Conservation (phyloP, 2,888 invertebrate genomes). For the Gortyna flavago region DNA sequence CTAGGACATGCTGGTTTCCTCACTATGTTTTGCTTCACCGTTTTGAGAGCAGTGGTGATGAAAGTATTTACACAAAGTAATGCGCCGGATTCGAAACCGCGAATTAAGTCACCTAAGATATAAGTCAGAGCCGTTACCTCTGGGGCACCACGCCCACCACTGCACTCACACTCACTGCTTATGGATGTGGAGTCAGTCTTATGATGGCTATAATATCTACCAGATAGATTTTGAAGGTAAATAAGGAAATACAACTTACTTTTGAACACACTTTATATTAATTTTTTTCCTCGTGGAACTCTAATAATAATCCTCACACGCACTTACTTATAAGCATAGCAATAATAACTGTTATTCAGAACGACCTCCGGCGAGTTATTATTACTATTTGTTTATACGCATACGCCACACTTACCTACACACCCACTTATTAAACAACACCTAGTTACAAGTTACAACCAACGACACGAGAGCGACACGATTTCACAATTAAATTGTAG, state of each 20-base stretch:
- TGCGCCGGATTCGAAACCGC: no score
- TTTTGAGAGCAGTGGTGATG: no score
- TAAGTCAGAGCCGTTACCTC: no score
- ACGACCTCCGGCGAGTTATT: slow-evolving; percentile 31
- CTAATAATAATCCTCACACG: slow-evolving; percentile 30
- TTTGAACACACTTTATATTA: not conserved
- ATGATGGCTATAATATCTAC: not conserved
- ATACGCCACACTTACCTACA: slow-evolving; percentile 16
- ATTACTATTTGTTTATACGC: slow-evolving; percentile 24
- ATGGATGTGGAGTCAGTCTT: not conserved
- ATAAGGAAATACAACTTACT: not conserved
- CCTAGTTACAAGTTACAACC: not conserved
- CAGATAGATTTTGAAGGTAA: not conserved
- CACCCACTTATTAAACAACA: slow-evolving; percentile 19
- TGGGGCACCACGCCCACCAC: no score
- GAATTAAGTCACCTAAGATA: no score
- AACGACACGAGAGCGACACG: slow-evolving; percentile 27
- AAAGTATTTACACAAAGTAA: no score
- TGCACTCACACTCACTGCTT: no score
- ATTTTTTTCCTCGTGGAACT: slow-evolving; percentile 8
- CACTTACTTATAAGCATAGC: slow-evolving; percentile 23
- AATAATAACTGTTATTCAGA: slow-evolving; percentile 32
- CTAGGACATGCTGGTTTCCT: no score
- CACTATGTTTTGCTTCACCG: no score
- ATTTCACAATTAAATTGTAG: not conserved